A percentile compares a stretch with the other conserved stretches of the same genome.
phyloP scores from a whole-genome alignment of 2,113 vertebrate genomes.

The Gallinago paraguaiae region DNA sequence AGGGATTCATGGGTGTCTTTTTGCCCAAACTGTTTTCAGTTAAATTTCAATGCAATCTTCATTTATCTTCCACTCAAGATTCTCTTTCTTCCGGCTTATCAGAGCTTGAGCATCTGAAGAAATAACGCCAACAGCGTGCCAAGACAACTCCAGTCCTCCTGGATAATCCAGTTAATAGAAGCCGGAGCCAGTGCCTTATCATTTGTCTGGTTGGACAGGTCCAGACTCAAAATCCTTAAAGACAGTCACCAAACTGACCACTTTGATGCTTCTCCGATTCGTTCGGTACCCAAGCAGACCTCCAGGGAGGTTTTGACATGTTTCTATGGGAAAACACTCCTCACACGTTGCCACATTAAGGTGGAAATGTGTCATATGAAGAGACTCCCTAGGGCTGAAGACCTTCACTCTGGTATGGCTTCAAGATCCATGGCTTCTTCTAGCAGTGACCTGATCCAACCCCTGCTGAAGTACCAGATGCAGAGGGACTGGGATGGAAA shows the following conservation, averaged over 20 bases:
- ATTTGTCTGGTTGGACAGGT: not conserved
- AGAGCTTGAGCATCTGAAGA: not conserved
- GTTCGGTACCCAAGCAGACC: not conserved
- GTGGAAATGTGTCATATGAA: not conserved
- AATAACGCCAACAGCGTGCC: not conserved
- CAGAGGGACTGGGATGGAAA: too few relatives aligned
- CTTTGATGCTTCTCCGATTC: not conserved
- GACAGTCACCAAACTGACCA: not conserved
- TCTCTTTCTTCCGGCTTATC: not conserved
- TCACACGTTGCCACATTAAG: accelerated
- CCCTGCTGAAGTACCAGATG: not conserved
- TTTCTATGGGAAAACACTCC: not conserved
- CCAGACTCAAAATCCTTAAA: not conserved
- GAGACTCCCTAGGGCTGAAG: accelerated
- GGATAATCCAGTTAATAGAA: not conserved
- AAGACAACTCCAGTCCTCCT: not conserved
- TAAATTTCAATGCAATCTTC: not conserved
- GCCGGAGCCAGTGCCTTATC: not conserved
- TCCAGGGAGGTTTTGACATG: not conserved
- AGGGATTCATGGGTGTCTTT: not conserved
- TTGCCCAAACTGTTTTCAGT: not conserved
- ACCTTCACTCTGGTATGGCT: not conserved
- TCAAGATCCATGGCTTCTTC: not conserved
- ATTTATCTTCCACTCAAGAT: not conserved
- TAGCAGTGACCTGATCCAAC: not conserved